These are phyloP conservation scores for Plagodis pulveraria DNA, from an alignment of 2,888 invertebrate genomes.

Conservation along the genomic window DNA sequence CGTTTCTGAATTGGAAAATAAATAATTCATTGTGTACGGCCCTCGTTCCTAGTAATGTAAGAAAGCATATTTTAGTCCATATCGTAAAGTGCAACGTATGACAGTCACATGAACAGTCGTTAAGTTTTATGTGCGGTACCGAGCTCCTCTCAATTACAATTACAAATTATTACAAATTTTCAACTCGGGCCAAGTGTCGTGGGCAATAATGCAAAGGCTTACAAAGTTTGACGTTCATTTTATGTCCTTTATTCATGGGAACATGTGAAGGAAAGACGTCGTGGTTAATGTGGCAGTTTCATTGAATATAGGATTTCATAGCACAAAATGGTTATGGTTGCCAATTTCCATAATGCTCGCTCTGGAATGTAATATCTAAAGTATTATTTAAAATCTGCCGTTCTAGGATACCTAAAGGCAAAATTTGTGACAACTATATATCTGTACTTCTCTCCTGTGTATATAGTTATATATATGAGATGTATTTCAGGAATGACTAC, in stretches of 20 bases:
- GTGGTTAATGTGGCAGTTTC: conserved; percentile 22
- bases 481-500: no score
- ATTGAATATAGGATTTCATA: conserved; percentile 31
- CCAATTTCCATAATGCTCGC: conserved; percentile 12
- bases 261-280: conserved; percentile 26
- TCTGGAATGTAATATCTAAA: conserved; percentile 6
- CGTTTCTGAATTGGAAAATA: conserved; percentile 69
- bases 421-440: no score
- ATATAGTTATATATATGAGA: no score
- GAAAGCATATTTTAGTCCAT: conserved; percentile 74
- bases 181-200: conserved; percentile 59
- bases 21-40: conserved; percentile 76
- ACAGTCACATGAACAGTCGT: conserved; percentile 61
- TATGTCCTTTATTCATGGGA: conserved; percentile 39
- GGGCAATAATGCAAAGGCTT: conserved; percentile 58
- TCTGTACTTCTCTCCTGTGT: no score
- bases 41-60: conserved; percentile 68
- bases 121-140: conserved; percentile 74
- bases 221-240: conserved; percentile 54
- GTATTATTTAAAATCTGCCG: conserved; percentile 1
- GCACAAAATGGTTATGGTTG: conserved; percentile 19
- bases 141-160: conserved; percentile 79
- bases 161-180: conserved; percentile 81
- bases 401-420: no score
- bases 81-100: conserved; percentile 78